Conservation (phyloP, 2,113 vertebrate genomes). For the Rallus limicola region DNA sequence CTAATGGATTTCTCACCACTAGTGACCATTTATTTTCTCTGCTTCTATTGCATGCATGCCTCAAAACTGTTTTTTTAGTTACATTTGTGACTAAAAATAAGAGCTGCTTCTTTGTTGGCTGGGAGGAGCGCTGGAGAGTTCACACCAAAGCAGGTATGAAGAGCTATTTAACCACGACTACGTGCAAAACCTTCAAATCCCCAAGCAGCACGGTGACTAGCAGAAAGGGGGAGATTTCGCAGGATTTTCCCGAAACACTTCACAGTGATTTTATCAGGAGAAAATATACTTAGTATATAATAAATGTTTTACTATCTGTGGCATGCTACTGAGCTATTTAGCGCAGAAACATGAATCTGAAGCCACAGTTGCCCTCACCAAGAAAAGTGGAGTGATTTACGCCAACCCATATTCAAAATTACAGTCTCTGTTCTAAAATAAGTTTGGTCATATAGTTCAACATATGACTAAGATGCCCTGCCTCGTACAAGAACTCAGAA, state of each 20-base stretch:
- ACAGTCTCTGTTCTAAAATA: not conserved
- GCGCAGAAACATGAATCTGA: not conserved
- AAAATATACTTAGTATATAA: not conserved
- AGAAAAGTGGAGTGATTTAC: not conserved
- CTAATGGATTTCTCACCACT: not conserved
- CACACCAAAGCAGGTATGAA: not conserved
- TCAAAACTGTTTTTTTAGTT: not conserved
- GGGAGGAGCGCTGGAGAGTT: not conserved
- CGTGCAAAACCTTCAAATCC: not conserved
- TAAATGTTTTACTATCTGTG: not conserved
- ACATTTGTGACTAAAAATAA: not conserved
- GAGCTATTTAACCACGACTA: not conserved
- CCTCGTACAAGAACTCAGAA: not conserved
- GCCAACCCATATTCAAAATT: not conserved
- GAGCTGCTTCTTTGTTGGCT: not conserved
- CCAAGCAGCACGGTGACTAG: not conserved
- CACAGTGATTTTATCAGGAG: not conserved
- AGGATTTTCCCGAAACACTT: not conserved
- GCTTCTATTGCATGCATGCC: not conserved
- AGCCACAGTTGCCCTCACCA: not conserved
- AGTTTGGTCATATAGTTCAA: not conserved
- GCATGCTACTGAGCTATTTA: not conserved
- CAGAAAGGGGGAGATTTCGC: not conserved
- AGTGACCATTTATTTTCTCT: not conserved
- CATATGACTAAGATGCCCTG: not conserved